phyloP scores from a whole-genome alignment of 2,113 vertebrate species.

The Fregata magnificens region DNA sequence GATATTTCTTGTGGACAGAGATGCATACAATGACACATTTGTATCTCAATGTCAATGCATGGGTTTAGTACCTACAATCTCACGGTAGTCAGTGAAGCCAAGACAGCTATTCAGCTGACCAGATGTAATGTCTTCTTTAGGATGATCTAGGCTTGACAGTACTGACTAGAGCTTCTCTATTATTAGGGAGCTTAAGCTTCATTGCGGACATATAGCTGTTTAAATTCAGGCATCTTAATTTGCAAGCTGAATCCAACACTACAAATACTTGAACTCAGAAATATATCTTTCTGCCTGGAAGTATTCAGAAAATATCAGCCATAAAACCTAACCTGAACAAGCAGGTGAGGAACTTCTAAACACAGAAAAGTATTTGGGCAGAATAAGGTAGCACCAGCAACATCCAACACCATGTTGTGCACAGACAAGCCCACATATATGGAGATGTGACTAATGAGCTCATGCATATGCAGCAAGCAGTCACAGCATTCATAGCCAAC shows the following conservation, averaged over 20 bases:
- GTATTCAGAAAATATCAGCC: neutral
- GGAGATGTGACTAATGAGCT: neutral
- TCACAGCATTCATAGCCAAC: neutral
- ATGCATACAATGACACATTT: neutral
- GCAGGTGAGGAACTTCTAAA: neutral
- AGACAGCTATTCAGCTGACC: neutral
- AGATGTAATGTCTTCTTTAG: neutral
- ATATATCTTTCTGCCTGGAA: neutral
- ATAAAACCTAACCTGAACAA: neutral
- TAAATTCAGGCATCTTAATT: neutral
- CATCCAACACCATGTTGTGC: neutral
- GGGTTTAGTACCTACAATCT: neutral
- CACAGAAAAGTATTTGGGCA: neutral
- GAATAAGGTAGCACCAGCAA: neutral
- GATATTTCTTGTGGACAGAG: neutral
- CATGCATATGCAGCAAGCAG: neutral
- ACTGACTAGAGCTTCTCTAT: neutral
- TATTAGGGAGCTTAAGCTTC: neutral
- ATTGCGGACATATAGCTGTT: neutral
- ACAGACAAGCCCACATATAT: neutral
- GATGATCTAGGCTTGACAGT: neutral
- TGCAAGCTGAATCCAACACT: neutral
- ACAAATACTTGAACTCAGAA: neutral
- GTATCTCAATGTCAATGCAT: neutral
- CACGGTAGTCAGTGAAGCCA: neutral